Evolutionary conservation across 2,113 vertebrate genomes (phyloP).

Genomic region (Numenius arquata): DNA sequence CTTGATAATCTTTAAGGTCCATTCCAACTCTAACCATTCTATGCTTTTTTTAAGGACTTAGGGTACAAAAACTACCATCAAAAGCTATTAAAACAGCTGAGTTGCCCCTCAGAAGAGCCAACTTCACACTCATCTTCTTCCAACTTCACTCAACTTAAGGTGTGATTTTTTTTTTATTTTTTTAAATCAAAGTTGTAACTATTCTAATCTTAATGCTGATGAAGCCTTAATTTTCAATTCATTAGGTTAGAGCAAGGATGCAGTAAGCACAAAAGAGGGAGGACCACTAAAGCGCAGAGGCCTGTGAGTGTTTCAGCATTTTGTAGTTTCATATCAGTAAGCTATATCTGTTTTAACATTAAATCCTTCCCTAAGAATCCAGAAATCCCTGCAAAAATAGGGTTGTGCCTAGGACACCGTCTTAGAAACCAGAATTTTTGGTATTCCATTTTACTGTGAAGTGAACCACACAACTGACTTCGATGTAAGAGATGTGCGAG

Average conservation of each 20-base stretch:
- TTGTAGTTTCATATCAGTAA: neutral
- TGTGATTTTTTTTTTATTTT: neutral
- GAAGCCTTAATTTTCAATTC: neutral
- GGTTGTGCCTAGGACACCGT: fast-evolving
- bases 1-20: too few species aligned
- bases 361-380: neutral
- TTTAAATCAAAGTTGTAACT: neutral
- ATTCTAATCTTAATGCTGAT: neutral
- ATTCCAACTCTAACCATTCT: too few species aligned
- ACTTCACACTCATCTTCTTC: neutral
- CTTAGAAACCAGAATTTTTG: neutral
- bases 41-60: neutral
- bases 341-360: neutral
- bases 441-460: neutral
- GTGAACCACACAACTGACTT: neutral
- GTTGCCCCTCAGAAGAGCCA: neutral
- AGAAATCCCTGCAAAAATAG: neutral
- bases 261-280: neutral
- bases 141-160: neutral
- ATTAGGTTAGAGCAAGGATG: neutral
- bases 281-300: neutral
- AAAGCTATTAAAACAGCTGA: neutral
- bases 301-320: neutral
- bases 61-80: neutral
- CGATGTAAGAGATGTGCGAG: neutral